phyloP scores from a whole-genome alignment of 2,888 invertebrate species.

The Tridacna crocea region DNA sequence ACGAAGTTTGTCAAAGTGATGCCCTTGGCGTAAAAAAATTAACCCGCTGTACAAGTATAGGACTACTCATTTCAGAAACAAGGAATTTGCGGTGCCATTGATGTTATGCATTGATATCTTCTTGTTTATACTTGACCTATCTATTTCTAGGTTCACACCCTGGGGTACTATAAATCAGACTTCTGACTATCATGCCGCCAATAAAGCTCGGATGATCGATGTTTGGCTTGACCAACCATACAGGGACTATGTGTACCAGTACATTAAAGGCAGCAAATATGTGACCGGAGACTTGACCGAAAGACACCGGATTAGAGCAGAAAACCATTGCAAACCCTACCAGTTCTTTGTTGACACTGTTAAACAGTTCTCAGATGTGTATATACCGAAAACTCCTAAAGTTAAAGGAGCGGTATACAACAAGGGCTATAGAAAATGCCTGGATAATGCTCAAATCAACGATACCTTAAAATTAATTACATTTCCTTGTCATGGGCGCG shows the following conservation, averaged over 20 bases:
- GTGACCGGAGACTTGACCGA: conserved; percentile 15
- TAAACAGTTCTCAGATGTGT: conserved; percentile 33
- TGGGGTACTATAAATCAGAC: conserved; percentile 28
- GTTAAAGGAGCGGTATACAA: conserved; percentile 25
- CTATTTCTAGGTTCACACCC: conserved; percentile 38
- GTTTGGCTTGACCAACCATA: conserved; percentile 49
- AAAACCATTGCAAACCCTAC: conserved; percentile 46
- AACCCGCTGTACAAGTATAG: no score
- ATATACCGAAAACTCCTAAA: conserved; percentile 14
- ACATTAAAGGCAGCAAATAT: conserved; percentile 21
- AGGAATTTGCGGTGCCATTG: no score
- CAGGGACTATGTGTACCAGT: conserved; percentile 19
- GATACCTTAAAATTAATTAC: conserved; percentile 23
- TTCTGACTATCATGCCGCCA: conserved; percentile 11
- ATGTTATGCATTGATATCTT: no score
- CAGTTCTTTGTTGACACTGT: conserved; percentile 36
- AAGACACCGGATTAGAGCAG: conserved; percentile 29
- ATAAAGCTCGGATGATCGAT: conserved; percentile 30
- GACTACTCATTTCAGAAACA: no score
- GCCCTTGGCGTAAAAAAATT: no score
- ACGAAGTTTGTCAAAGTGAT: no score
- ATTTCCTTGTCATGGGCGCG: conserved; percentile 37
- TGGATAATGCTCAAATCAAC: not conserved
- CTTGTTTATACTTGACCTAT: no score
- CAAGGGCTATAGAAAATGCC: conserved; percentile 18